Percentiles rank a stretch among this genome's conserved stretches.
These are phyloP conservation scores for Kryphioiulus occultus DNA, from an alignment of 2,888 invertebrate genomes.

Conservation along the genomic window DNA sequence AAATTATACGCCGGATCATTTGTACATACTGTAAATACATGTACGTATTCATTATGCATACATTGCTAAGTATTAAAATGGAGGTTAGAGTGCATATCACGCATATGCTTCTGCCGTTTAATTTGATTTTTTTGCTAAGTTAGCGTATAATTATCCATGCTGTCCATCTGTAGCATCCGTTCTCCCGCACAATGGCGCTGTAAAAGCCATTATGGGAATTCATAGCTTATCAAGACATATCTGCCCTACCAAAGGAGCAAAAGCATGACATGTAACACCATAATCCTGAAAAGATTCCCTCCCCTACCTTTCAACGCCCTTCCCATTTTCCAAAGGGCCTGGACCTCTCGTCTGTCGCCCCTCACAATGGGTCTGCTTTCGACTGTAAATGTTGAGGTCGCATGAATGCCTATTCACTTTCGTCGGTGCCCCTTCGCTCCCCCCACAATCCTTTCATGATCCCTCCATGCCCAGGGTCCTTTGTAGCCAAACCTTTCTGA, in stretches of 20 bases:
- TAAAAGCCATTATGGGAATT: neutral
- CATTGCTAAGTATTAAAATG: too few species aligned
- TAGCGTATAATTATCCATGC: neutral
- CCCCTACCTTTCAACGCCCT: neutral
- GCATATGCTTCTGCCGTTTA: neutral
- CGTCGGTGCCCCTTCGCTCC: neutral
- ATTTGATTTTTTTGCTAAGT: neutral
- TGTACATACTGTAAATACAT: too few species aligned
- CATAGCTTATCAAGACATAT: neutral
- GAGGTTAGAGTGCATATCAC: too few species aligned
- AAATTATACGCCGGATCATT: too few species aligned
- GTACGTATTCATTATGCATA: too few species aligned
- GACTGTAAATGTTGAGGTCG: neutral
- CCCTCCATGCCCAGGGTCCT: neutral
- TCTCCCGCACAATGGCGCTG: neutral
- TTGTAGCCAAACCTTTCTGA: neutral
- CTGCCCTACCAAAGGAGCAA: neutral
- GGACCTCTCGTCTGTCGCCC: neutral
- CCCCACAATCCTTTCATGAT: neutral
- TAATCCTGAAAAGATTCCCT: neutral
- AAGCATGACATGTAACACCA: neutral
- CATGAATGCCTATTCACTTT: neutral
- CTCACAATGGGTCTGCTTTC: neutral
- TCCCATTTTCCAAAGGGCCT: neutral
- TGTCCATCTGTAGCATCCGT: neutral